Percentiles rank a stretch among this genome's conserved stretches.
Conservation (phyloP, 1,140 invertebrate species). For the Geopemphigus sp. region DNA sequence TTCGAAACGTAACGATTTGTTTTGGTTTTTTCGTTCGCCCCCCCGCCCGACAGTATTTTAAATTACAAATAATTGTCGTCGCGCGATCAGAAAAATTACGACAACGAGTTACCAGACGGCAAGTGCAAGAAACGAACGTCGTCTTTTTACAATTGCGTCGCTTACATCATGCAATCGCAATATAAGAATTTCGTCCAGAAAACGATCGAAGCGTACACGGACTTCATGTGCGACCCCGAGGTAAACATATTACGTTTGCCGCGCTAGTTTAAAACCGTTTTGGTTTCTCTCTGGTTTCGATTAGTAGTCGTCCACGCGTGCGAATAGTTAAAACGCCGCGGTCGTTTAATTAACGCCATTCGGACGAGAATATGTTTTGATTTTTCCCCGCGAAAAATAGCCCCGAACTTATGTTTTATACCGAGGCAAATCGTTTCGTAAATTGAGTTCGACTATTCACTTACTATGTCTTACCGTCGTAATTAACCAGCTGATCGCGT, state of each 20-base stretch:
- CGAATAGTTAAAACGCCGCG: not conserved
- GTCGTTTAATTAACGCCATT: not conserved
- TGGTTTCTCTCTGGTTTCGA: no score
- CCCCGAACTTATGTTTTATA: no score
- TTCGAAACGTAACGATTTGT: constrained; percentile 4
- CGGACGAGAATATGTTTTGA: not conserved
- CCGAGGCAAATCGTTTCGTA: no score
- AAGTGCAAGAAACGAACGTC: not conserved
- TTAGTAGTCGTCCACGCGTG: not conserved
- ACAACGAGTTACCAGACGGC: not conserved
- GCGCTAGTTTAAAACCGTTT: not conserved
- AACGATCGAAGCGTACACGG: not conserved
- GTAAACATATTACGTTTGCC: not conserved
- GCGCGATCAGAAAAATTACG: constrained; percentile 13
- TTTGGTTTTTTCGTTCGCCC: no score
- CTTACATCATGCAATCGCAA: not conserved
- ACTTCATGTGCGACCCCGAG: not conserved
- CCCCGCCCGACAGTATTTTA: no score
- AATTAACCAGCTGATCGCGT: no score
- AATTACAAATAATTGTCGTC: no score
- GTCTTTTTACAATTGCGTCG: constrained; percentile 9
- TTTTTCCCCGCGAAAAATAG: no score
- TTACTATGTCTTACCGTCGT: no score
- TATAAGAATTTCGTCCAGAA: constrained; percentile 2
- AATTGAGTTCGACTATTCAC: no score